Evolutionary conservation across 2,888 invertebrate species (phyloP), one percentile per base, ranked within the genome.

Genomic region (Eurois occulta): DNA sequence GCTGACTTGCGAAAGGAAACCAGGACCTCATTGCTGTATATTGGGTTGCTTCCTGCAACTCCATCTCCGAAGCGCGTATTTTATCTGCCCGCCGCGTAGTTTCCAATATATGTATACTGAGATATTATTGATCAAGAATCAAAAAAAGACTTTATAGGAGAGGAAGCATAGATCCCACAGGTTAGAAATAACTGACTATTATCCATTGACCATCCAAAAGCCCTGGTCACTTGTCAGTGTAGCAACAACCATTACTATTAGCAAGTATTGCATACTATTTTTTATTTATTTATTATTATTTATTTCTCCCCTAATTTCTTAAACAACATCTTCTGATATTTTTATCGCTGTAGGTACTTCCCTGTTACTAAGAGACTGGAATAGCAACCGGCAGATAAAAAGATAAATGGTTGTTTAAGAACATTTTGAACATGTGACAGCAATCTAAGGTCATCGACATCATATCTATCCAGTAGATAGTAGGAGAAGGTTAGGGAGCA

Each of bases 401-500:
- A 6, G 35, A 64, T 84, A 79, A 78, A 77, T 67, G 35, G 67
- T 68, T n/a, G 74, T 58, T 73, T 75, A 64, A 74, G 77, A 78
- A 86, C 81, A 83, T 85, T 86, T 83, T 41, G 76, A 75, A 68
- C 68, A 75, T 71, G 81, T 83, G 78, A 75, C 79, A 77, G 69
- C 80, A 77, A 80, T 85, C 83, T 87, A 71, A 80, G 87, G 83
- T 87, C 81, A 76, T 85, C 76, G 83, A 87, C 88, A 67, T 66
- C 58, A 72, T 86, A 87, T 86, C 84, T 75, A 65, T 55, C 41
- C 32, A 67, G 4, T 69, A 48, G 81, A 85, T 87, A 78, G 71
- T 28, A 24, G n/a, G 41, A 66, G 41, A 75, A 81, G 79, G 75
- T 84, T 81, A 80, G 43, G 52, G 79, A 83, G 48, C 64, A 84